Evolutionary conservation across 2,888 invertebrate genomes (phyloP), one percentile per base, ranked within the genome.

Genomic region (Eupithecia dodoneata): DNA sequence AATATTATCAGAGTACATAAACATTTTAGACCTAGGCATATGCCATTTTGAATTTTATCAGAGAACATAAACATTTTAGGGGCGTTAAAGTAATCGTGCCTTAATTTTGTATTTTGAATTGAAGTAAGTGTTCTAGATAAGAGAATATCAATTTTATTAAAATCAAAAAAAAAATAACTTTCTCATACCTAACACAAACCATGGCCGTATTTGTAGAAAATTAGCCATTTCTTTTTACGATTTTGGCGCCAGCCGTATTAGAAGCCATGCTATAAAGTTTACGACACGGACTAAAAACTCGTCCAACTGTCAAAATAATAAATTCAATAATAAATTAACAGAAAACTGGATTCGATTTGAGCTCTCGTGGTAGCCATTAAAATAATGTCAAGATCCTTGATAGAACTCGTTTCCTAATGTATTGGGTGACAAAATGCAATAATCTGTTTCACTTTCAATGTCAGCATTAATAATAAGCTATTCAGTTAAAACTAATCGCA

Each of bases 331-430:
- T 79, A 79, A 73, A 79, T 79, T 70, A 72, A 65, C 55, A 44
- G 55, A 55, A 76, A 78, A 80, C 80, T 79, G 75, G 80, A 78
- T 76, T 77, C 47, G 3, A 59, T 55, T 44, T 70, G 1, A 70
- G 47, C 2, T 70, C 45, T 74, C 44, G 47, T 47, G 65, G 47
- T 66, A 70, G 71, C 67, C 47, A 42, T 72, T 70, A 69, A 75
- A 78, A 78, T 76, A 72, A 47, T 18, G 65, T 15, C 66, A 70
- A 81, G 75, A 81, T 81, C 81, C 81, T 83, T 80, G 81, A 79
- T 63, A 49, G 12, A 76, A 73, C 76, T n/a, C 45, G 77, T 75
- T 77, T 67, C 30, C 2, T 70, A 70, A 47, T 10, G 47, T 70
- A 70, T 18, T 47, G 12, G 42, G 42, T 66, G 42, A 42, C 66